phyloP scores from a whole-genome alignment of 1,140 invertebrate genomes.

The Cotesia chilonis region DNA sequence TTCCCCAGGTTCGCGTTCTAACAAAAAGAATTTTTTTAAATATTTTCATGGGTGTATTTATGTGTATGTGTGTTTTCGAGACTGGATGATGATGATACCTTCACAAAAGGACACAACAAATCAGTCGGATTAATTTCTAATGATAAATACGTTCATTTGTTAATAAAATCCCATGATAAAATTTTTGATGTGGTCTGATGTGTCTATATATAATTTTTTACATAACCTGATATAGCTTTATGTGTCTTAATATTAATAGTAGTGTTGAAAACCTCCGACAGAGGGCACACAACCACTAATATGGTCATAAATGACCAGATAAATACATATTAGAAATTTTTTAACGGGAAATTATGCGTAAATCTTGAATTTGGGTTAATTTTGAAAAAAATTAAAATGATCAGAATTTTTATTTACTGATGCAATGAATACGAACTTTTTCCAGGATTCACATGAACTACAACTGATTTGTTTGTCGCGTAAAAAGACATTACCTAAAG shows the following conservation, averaged over 20 bases:
- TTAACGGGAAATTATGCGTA: no score
- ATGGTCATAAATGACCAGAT: no score
- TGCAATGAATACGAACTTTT: background rate
- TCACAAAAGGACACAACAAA: conserved; percentile 22
- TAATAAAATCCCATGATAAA: background rate
- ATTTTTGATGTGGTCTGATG: background rate
- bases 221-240: no score
- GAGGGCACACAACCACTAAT: no score
- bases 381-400: background rate
- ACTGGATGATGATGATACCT: conserved; percentile 17
- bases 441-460: conserved; percentile 22
- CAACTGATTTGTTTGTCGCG: conserved; percentile 29
- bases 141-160: background rate
- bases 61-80: no score
- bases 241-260: no score
- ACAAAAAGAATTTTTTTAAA: conserved; percentile 48
- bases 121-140: conserved; percentile 19
- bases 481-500: background rate
- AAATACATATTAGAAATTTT: no score
- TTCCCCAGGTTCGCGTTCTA: conserved; percentile 45
- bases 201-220: no score
- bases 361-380: no score
- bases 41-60: background rate
- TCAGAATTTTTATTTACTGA: background rate
- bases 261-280: no score